Base-by-base conservation (phyloP, 2,888 invertebrate genomes). In the Unio pictorum region DNA sequence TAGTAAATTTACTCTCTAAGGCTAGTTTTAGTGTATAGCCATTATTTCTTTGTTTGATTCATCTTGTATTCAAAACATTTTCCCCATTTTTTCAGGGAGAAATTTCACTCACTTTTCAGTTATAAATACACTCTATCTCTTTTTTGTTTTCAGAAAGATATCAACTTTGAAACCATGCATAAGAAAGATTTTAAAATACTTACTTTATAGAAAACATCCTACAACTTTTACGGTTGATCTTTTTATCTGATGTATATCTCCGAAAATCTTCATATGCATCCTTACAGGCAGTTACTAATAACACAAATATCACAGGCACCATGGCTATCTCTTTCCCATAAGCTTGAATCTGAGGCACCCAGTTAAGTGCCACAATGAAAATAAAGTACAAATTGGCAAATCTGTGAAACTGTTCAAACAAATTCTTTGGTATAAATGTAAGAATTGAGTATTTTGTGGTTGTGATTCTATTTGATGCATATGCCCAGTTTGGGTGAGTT, bases 311-410 rank as follows among this genome's bases (percentile, higher is more conserved):
- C 79, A 98, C 96, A 4, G 98, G 97, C 83, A 97, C 93, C 95
- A 97, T 96, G 26, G 97, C 96, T 82, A 98, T 93, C 91, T 97
- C 97, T 90, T 97, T 97, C 76, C 96, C 97, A 91, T 98, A 97
- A 5, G 97, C 97, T 91, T 95, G 81, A 18, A 89, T 84, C 56
- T 94, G 93, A 4, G 97, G 97, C 88, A 98, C 94, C 97, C 97
- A 98, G 91, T 98, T 98, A 78, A 98, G 93, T 83, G 97, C 91
- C 85, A 98, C 97, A 89, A 99, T 97, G 89, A 97, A 96, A 88
- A 98, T 95, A 91, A 99, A 99, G 92, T 98, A 99, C 87, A 99
- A 92, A 92, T 99, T 99, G 77, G 98, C 98, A 88, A 97, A 96
- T 75, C 98, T 94, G 91, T 98, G 98, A 91, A 99, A 98, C 91